Base-by-base conservation (phyloP, 2,113 vertebrate species). In the Corvus moneduloides region DNA sequence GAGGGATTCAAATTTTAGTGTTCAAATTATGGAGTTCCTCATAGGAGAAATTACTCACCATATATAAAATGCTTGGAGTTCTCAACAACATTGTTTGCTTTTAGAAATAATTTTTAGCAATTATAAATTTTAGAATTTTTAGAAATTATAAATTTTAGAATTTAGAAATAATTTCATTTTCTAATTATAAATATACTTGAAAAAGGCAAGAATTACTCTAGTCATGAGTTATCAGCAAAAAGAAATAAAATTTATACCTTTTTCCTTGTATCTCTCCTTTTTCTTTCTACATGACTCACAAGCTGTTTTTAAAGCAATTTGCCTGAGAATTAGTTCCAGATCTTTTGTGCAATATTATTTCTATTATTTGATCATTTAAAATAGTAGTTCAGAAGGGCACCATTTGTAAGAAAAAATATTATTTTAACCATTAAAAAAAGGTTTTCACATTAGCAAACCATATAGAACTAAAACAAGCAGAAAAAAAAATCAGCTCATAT, bases 311-410 rank as follows among this genome's bases (percentile, higher is more conserved):
- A 49, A 85, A 84, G 84, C 26, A 93, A 87, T 68, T 26, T 85
- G 75, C 44, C 94, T 80, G 24, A 98, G 87, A 97, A 98, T 96
- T 87, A 98, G 76, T 87, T 98, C 91, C 83, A 98, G 87, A 37
- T 98, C 96, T 83, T 86, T 90, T 76, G 83, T 73, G 55, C 27
- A 76, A 64, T 76, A 41, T 58, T 77, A 84, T 76, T 95, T 87
- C 16, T 56, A 64, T 64, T 35, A 76, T 35, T 75, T 72, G 43
- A 74, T 82, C 0, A 56, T 69, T 82, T 87, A n/a, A 72, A 77
- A 54, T 18, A 80, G 21, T 49, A 28, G 20, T 22, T 63, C 39
- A 49, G 37, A 75, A 72, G 23, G 3, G 20, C 22, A 30, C 5
- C 41, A 7, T 62, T 77, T 84, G 27, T 44, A 79, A 93, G 37